Conservation (phyloP, 1,140 invertebrate species). For the Apis cerana region DNA sequence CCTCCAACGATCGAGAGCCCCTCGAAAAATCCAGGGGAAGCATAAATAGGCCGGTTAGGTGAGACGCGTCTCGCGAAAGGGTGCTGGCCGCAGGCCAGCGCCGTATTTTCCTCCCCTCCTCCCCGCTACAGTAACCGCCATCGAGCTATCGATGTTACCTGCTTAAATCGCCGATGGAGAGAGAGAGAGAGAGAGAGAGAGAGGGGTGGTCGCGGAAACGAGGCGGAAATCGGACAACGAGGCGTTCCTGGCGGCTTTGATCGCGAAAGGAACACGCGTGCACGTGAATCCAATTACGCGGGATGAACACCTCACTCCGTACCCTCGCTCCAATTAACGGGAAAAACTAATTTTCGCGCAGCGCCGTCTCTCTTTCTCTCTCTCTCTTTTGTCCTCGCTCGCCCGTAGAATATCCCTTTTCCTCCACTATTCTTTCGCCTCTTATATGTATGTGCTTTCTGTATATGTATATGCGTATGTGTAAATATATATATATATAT, state of each 20-base stretch:
- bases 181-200: no score
- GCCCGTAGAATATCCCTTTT: slow-evolving; percentile 2
- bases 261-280: slow-evolving; percentile 33
- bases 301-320: slow-evolving; percentile 61
- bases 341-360: slow-evolving; percentile 73
- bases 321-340: slow-evolving; percentile 71
- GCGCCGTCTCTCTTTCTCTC: slow-evolving; percentile 23
- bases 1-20: no score
- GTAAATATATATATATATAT: background rate
- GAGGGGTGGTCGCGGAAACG: slow-evolving; percentile 2
- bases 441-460: background rate
- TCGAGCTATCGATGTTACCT: slow-evolving; percentile 45
- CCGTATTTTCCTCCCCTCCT: slow-evolving; percentile 66
- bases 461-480: background rate
- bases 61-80: slow-evolving; percentile 39
- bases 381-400: slow-evolving; percentile 25
- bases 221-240: slow-evolving; percentile 44
- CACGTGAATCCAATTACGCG: slow-evolving; percentile 74
- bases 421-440: background rate
- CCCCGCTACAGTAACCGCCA: slow-evolving; percentile 47
- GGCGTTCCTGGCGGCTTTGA: background rate
- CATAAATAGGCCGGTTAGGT: slow-evolving; percentile 69
- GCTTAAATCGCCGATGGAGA: slow-evolving; percentile 69
- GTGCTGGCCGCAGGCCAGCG: slow-evolving; percentile 51
- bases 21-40: slow-evolving; percentile 72